Conservation (phyloP, 2,797 vertebrate species). For the Mus spretus region DNA sequence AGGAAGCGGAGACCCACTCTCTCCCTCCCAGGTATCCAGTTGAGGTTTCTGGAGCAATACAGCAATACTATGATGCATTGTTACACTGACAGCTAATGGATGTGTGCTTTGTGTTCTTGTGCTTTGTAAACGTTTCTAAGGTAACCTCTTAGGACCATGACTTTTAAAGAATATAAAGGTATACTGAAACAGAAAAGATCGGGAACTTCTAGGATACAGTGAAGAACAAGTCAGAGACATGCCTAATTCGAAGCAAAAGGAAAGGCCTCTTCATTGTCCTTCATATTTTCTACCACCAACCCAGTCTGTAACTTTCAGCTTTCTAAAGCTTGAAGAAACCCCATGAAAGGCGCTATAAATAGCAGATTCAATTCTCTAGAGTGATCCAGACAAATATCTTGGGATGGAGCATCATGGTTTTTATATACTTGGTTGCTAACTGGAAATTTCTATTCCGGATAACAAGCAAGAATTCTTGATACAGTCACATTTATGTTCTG, state of each 20-base stretch:
- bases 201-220: not conserved
- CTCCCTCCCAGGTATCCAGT: not conserved
- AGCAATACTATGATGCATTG: not conserved
- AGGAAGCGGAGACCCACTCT: not conserved
- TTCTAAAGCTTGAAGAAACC: conserved; percentile 51
- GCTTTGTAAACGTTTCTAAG: conserved; percentile 51
- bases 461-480: conserved; percentile 32
- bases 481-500: conserved; percentile 10
- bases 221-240: not conserved
- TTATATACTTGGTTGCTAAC: not conserved
- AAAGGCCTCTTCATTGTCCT: not conserved
- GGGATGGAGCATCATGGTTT: not conserved
- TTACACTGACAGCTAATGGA: not conserved
- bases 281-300: conserved; percentile 29
- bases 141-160: conserved; percentile 12
- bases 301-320: not conserved
- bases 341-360: conserved; percentile 58
- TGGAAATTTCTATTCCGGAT: conserved; percentile 46
- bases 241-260: not conserved
- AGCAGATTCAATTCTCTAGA: not conserved
- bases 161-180: conserved; percentile 22
- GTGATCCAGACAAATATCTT: not conserved
- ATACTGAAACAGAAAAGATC: not conserved
- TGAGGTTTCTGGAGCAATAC: not conserved
- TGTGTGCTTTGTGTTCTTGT: not conserved